A percentile compares a stretch with the other conserved stretches of the same genome.
Evolutionary conservation across 2,113 vertebrate species (phyloP).

Genomic region (Prunella himalayana): DNA sequence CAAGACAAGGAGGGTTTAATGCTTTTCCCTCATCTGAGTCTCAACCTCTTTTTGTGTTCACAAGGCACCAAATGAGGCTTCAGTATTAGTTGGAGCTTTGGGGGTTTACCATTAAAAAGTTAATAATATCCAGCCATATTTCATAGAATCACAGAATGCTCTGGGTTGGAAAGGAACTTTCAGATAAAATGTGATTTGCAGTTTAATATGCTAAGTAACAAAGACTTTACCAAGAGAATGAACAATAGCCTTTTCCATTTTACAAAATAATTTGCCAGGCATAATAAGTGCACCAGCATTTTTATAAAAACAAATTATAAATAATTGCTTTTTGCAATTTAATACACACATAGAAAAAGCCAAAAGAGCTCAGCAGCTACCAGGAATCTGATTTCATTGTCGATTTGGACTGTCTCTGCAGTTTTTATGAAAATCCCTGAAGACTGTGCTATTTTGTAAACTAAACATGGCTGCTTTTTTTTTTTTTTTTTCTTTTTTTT

Average conservation of each 20-base stretch:
- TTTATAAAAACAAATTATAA: constrained; percentile 54
- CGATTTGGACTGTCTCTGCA: constrained; percentile 33
- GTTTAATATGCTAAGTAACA: constrained; percentile 45
- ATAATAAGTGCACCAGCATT: not conserved
- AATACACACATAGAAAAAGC: constrained; percentile 35
- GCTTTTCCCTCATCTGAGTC: not conserved
- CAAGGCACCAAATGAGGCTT: not conserved
- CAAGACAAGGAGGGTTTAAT: not conserved
- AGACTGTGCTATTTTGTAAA: constrained; percentile 54
- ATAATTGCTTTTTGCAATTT: constrained; percentile 53
- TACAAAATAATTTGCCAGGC: constrained; percentile 35
- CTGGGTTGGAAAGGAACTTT: not conserved
- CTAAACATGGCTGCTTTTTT: not conserved
- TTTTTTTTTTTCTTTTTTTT: not conserved
- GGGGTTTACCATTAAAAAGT: constrained; percentile 2
- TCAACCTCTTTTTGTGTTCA: not conserved
- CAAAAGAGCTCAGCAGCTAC: constrained; percentile 32
- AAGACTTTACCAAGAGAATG: constrained; percentile 41
- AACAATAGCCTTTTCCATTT: constrained; percentile 52
- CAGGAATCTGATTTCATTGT: constrained; percentile 52
- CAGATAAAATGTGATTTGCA: constrained; percentile 45
- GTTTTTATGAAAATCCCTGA: constrained; percentile 53
- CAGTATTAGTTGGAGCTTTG: not conserved
- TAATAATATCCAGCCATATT: constrained; percentile 44
- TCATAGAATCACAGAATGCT: not conserved